phyloP scores from a whole-genome alignment of 2,113 vertebrate genomes.

The Eurystomus gularis region DNA sequence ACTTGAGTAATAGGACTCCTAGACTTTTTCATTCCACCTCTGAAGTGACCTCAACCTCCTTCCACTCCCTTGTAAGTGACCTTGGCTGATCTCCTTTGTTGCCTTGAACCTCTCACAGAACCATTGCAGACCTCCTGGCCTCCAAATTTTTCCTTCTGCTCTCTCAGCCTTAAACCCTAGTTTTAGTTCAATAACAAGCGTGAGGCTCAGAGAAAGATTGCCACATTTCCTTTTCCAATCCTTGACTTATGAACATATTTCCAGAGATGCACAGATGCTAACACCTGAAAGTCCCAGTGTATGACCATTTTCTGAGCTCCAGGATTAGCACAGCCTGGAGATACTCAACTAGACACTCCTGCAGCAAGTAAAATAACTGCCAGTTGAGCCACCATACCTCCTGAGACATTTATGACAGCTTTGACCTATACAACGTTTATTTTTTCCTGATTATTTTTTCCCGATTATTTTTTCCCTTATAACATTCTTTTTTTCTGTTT shows the following conservation, averaged over 20 bases:
- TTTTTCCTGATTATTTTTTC: neutral
- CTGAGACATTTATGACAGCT: neutral
- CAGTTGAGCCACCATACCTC: neutral
- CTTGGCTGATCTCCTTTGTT: neutral
- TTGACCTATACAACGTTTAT: neutral
- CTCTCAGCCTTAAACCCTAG: neutral
- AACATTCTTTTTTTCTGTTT: no score
- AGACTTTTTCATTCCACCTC: neutral
- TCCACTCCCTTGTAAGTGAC: neutral
- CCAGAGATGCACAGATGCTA: neutral
- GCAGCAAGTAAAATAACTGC: neutral
- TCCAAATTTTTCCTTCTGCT: neutral
- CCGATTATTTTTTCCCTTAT: no score
- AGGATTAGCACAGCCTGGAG: neutral
- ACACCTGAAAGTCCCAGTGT: no score
- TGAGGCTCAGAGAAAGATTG: fast-evolving
- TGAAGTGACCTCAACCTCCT: neutral
- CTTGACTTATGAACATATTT: fast-evolving
- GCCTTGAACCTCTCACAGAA: neutral
- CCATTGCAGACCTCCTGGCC: neutral
- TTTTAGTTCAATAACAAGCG: neutral
- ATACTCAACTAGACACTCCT: neutral
- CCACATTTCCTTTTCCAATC: fast-evolving
- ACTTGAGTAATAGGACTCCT: fast-evolving
- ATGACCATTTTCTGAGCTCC: neutral